Evolutionary conservation across 2,888 invertebrate species (phyloP).

Genomic region (Tricholauxania praeusta): DNA sequence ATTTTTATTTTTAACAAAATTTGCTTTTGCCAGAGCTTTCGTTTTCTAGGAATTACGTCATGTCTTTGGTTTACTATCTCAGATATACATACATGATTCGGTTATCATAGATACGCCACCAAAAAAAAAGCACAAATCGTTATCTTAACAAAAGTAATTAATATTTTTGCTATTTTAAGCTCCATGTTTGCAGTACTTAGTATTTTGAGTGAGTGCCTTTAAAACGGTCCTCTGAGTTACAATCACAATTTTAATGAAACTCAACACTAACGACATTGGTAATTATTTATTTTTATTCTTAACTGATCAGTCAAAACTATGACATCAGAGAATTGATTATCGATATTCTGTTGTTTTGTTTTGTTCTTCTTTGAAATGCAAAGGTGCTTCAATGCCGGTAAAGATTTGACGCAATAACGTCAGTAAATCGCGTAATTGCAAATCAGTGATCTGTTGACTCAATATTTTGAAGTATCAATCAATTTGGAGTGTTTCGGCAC

Average conservation of each 20-base stretch:
- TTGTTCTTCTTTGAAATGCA: background rate
- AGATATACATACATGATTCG: constrained; percentile 8
- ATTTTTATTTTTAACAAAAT: background rate
- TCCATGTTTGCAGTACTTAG: background rate
- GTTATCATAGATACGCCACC: background rate
- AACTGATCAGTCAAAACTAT: background rate
- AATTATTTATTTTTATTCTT: background rate
- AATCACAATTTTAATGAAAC: background rate
- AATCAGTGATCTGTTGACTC: background rate
- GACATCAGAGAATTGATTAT: constrained; percentile 11
- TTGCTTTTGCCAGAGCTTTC: background rate
- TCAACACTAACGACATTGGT: too few species aligned
- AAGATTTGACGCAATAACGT: background rate
- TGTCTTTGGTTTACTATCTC: background rate
- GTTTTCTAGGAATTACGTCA: constrained; percentile 1
- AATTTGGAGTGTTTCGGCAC: too few species aligned
- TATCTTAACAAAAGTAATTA: constrained; percentile 1
- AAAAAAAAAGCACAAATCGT: background rate
- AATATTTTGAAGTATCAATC: too few species aligned
- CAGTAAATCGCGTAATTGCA: too few species aligned
- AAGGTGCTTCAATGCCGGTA: background rate
- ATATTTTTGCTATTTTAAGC: background rate
- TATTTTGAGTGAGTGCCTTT: background rate
- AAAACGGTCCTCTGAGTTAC: background rate
- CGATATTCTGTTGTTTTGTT: background rate